Percentiles rank a stretch among this genome's conserved stretches.
These are phyloP conservation scores for Molossus molossus DNA, from an alignment of 2,797 vertebrate genomes.

Conservation along the genomic window DNA sequence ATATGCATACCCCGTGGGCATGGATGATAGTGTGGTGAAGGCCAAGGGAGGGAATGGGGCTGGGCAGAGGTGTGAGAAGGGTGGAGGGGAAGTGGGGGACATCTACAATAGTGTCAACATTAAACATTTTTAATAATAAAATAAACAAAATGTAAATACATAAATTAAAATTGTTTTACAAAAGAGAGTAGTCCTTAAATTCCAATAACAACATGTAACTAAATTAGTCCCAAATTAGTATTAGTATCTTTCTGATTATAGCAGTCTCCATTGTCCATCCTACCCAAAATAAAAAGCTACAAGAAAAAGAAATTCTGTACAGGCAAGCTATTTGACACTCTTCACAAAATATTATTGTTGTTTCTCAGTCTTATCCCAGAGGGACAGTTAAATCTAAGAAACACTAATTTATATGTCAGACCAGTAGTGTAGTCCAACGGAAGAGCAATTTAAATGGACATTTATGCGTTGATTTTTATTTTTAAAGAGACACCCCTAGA, in stretches of 20 bases:
- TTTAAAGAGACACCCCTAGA: slow-evolving; percentile 73
- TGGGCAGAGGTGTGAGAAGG: background rate
- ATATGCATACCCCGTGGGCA: background rate
- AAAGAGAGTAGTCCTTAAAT: background rate
- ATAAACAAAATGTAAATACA: background rate
- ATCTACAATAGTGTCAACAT: background rate
- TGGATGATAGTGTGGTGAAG: background rate
- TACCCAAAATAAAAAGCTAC: background rate
- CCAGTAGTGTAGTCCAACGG: slow-evolving; percentile 68
- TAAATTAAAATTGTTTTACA: background rate
- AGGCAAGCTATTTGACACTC: slow-evolving; percentile 72
- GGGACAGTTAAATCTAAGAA: slow-evolving; percentile 82
- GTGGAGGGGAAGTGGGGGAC: background rate
- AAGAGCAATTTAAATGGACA: slow-evolving; percentile 78
- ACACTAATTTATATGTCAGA: slow-evolving; percentile 83
- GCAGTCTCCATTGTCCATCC: background rate
- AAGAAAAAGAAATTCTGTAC: slow-evolving; percentile 68
- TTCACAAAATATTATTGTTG: slow-evolving; percentile 84
- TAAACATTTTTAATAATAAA: background rate
- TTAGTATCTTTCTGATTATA: slow-evolving; percentile 31
- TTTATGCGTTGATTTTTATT: slow-evolving; percentile 79
- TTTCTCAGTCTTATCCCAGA: slow-evolving; percentile 77
- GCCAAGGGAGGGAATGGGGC: background rate
- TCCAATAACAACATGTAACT: slow-evolving; percentile 10
- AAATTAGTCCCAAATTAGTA: slow-evolving; percentile 7